A percentile compares a stretch with the other conserved stretches of the same genome.
phyloP scores from a whole-genome alignment of 2,797 vertebrate genomes.

The Myotis daubentonii region DNA sequence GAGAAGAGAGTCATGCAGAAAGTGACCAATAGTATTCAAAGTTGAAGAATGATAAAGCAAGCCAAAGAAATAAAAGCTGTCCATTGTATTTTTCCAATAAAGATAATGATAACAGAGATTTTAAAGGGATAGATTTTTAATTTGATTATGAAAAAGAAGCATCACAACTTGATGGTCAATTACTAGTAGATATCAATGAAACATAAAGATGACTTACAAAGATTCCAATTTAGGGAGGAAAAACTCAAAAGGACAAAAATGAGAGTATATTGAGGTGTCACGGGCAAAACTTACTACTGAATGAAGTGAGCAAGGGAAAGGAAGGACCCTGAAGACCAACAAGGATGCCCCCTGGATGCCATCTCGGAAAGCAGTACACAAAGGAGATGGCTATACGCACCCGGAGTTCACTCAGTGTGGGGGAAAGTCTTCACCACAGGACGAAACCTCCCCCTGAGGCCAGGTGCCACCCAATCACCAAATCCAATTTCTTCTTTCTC shows the following conservation, averaged over 20 bases:
- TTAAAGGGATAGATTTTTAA: background rate
- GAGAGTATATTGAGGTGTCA: background rate
- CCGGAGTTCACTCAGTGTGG: too few relatives aligned
- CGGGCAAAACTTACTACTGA: background rate
- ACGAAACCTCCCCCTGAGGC: background rate
- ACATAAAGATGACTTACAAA: conserved; percentile 6
- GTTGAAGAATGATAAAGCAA: background rate
- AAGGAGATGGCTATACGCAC: background rate
- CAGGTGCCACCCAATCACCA: background rate
- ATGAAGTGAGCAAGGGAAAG: background rate
- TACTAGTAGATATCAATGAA: background rate
- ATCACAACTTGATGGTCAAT: background rate
- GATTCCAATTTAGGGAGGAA: background rate
- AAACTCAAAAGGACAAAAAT: background rate
- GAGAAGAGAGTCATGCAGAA: background rate
- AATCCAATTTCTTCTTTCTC: background rate
- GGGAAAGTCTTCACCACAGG: background rate
- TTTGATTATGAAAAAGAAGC: background rate
- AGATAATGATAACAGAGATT: background rate
- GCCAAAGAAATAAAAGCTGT: background rate
- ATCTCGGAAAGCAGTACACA: background rate
- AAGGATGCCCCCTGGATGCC: background rate
- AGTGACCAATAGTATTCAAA: background rate
- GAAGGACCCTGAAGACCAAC: background rate
- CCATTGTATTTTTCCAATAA: background rate